Conservation (phyloP, 64 coral and sea anemone species). For the Stylophora pistillata region DNA sequence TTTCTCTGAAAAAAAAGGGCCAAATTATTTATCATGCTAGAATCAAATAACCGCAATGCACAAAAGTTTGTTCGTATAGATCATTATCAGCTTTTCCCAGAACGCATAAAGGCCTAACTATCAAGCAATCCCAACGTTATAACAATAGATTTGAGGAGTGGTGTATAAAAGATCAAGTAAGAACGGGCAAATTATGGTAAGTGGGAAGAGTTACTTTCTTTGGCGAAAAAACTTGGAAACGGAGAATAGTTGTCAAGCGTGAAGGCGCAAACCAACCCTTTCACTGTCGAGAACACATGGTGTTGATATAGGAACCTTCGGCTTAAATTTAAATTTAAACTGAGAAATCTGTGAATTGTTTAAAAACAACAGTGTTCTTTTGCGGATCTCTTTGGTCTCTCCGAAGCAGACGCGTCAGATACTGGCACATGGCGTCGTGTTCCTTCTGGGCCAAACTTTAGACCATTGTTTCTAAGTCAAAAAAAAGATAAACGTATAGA, state of each 20-base stretch:
- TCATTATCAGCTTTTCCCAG: too few relatives aligned
- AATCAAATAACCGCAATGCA: too few relatives aligned
- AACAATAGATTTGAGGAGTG: too few relatives aligned
- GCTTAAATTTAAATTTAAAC: neutral
- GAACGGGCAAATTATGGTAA: too few relatives aligned
- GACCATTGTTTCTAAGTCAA: neutral
- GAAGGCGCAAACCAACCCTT: neutral
- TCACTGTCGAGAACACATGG: slow-evolving; percentile 1
- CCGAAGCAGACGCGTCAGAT: neutral
- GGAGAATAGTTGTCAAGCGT: neutral
- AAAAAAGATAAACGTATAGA: neutral
- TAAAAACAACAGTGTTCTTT: neutral
- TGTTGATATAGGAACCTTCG: slow-evolving; percentile 2
- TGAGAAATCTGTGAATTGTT: neutral
- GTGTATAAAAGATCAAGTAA: too few relatives aligned
- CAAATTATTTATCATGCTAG: too few relatives aligned
- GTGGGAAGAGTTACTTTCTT: too few relatives aligned
- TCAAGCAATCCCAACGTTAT: too few relatives aligned
- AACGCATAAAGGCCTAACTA: too few relatives aligned
- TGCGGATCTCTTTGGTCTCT: neutral
- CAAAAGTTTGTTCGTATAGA: too few relatives aligned
- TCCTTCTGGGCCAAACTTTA: neutral
- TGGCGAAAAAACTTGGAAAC: too few relatives aligned
- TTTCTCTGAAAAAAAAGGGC: too few relatives aligned
- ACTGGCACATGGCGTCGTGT: neutral